A percentile compares a stretch with the other conserved stretches of the same genome.
Conservation (phyloP, 2,113 vertebrate genomes). For the Podilymbus podiceps region DNA sequence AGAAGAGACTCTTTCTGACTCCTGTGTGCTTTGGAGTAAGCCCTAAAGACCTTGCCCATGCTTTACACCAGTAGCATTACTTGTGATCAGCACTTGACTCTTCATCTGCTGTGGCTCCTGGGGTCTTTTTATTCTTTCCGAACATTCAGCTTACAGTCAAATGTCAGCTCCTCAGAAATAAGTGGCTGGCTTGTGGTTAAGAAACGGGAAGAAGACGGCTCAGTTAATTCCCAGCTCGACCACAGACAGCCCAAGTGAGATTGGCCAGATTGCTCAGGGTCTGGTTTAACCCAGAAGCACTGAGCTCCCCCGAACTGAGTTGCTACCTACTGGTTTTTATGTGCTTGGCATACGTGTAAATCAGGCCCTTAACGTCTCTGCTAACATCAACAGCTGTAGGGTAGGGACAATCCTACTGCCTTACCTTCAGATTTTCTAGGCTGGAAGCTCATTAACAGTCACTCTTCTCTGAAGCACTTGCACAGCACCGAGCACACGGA, state of each 20-base stretch:
- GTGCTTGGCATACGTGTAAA: background rate
- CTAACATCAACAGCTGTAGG: background rate
- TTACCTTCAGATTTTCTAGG: background rate
- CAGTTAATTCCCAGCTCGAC: background rate
- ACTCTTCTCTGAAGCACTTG: background rate
- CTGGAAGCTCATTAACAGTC: background rate
- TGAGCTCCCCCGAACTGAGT: background rate
- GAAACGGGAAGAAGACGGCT: background rate
- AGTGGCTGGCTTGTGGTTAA: background rate
- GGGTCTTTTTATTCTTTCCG: background rate
- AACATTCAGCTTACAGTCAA: background rate
- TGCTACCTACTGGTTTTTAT: background rate
- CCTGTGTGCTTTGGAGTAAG: background rate
- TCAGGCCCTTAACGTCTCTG: background rate
- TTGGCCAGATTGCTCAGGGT: background rate
- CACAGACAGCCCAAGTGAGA: background rate
- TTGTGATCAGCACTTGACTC: slow-evolving; percentile 19
- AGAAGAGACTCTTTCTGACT: background rate
- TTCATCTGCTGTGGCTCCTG: slow-evolving; percentile 15
- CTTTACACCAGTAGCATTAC: background rate
- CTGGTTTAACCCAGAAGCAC: background rate
- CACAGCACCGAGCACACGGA: background rate
- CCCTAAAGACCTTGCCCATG: background rate
- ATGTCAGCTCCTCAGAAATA: slow-evolving; percentile 27
- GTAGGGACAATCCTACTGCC: background rate